phyloP scores from a whole-genome alignment of 2,888 invertebrate species.

The Netelia fuscicornis region DNA sequence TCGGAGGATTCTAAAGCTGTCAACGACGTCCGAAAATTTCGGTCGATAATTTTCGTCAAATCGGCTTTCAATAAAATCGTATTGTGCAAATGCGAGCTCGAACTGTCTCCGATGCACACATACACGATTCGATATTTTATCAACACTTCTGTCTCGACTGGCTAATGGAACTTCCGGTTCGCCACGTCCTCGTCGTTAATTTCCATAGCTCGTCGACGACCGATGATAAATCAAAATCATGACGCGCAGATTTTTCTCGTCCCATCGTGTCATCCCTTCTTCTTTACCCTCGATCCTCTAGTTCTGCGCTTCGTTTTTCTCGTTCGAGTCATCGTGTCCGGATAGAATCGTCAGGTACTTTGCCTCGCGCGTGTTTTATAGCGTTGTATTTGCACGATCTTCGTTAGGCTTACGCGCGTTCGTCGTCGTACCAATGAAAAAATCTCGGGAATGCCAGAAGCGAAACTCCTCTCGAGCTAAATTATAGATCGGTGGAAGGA shows the following conservation, averaged over 20 bases:
- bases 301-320: slow-evolving; percentile 38
- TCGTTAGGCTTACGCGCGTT: slow-evolving; percentile 46
- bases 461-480: slow-evolving; percentile 33
- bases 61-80: neutral
- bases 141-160: slow-evolving; percentile 34
- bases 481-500: slow-evolving; percentile 34
- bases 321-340: slow-evolving; percentile 1
- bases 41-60: neutral
- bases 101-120: neutral
- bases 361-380: slow-evolving; percentile 34
- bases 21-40: no score
- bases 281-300: neutral
- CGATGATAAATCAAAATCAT: slow-evolving; percentile 51
- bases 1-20: no score
- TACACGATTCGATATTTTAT: slow-evolving; percentile 46
- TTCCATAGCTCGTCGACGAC: slow-evolving; percentile 49
- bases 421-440: slow-evolving; percentile 17
- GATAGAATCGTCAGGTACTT: slow-evolving; percentile 13
- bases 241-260: slow-evolving; percentile 30
- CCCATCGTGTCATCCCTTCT: neutral
- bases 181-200: slow-evolving; percentile 26
- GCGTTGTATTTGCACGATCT: slow-evolving; percentile 38
- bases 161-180: slow-evolving; percentile 62
- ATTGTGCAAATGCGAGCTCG: neutral
- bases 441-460: slow-evolving; percentile 29